phyloP scores from a whole-genome alignment of 2,797 vertebrate genomes.

The Parotocinclus haroldoi region DNA sequence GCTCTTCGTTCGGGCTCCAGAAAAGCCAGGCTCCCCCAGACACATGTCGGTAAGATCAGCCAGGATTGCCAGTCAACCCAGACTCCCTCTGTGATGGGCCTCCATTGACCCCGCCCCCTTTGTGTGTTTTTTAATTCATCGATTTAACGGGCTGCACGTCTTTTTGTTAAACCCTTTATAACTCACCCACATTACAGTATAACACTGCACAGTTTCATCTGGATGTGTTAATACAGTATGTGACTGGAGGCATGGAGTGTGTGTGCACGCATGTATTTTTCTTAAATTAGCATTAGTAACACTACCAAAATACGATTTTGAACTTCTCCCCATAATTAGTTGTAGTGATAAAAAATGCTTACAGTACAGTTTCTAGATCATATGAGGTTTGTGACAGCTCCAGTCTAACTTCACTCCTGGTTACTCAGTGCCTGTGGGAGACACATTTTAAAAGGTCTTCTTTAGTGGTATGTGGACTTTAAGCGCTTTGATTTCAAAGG shows the following conservation, averaged over 20 bases:
- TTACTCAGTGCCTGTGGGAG: too few relatives aligned
- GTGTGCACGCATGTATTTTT: constrained; percentile 13
- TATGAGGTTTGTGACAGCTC: not conserved
- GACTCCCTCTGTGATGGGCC: constrained; percentile 49
- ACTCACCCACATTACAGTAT: constrained; percentile 30
- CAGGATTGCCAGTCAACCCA: constrained; percentile 39
- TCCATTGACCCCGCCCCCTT: constrained; percentile 40
- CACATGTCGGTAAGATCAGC: constrained; percentile 78
- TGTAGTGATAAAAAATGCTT: not conserved
- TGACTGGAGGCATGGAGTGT: constrained; percentile 37
- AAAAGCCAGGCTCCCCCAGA: constrained; percentile 77
- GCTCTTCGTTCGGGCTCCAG: constrained; percentile 76
- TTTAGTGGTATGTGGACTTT: too few relatives aligned
- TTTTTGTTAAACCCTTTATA: constrained; percentile 40
- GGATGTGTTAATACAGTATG: constrained; percentile 31
- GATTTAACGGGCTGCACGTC: constrained; percentile 57
- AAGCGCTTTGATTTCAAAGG: too few relatives aligned
- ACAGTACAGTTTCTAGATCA: not conserved
- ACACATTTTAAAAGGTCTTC: too few relatives aligned
- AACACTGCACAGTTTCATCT: constrained; percentile 11
- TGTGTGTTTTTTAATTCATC: constrained; percentile 50
- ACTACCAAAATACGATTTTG: too few relatives aligned
- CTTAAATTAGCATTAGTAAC: not conserved
- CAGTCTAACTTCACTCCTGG: not conserved
- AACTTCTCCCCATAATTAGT: not conserved